phyloP scores from a whole-genome alignment of 2,113 vertebrate species.

The Corythornis madagascariensis region DNA sequence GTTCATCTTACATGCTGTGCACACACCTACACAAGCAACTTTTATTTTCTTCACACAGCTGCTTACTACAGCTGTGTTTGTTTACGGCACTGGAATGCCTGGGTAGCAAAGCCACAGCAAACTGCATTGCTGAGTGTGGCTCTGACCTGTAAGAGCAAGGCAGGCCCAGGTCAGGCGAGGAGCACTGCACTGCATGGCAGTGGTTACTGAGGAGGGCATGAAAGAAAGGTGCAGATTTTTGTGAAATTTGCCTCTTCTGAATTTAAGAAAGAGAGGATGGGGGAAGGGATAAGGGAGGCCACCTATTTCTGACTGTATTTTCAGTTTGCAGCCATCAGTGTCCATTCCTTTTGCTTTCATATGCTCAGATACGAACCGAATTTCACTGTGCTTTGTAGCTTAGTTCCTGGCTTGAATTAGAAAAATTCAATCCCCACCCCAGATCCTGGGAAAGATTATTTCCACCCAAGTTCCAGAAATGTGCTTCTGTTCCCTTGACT shows the following conservation, averaged over 20 bases:
- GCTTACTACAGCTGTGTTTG: not conserved
- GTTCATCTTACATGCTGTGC: not conserved
- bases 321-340: not conserved
- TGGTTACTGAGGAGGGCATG: not conserved
- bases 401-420: not conserved
- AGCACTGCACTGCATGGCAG: not conserved
- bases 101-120: not conserved
- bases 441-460: not conserved
- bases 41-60: constrained; percentile 4
- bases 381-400: not conserved
- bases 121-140: not conserved
- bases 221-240: not conserved
- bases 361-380: not conserved
- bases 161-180: not conserved
- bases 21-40: constrained; percentile 4
- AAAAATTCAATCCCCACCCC: not conserved
- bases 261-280: not conserved
- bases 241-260: not conserved
- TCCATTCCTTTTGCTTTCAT: not conserved
- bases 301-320: not conserved
- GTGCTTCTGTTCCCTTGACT: not conserved
- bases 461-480: not conserved
- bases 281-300: accelerated
- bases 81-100: not conserved
- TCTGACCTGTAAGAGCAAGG: not conserved